Evolutionary conservation across 2,888 invertebrate genomes (phyloP).

Genomic region (Cephus sareptanus): DNA sequence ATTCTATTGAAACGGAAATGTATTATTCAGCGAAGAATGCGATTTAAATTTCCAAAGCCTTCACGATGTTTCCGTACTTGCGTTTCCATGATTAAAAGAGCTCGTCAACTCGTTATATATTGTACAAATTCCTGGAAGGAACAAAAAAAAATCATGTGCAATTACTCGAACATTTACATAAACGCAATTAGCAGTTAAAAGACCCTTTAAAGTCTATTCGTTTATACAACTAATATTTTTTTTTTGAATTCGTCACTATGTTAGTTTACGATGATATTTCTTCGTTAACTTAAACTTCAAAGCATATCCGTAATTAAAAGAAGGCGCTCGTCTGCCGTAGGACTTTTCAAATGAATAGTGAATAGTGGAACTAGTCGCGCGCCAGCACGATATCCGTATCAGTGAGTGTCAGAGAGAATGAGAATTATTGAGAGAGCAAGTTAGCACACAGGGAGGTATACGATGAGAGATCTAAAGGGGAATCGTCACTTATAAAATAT

Average conservation of each 20-base stretch:
- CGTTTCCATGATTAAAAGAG: neutral
- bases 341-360: neutral
- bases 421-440: slow-evolving; percentile 14
- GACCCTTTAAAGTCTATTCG: neutral
- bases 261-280: neutral
- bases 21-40: neutral
- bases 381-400: neutral
- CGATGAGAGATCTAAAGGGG: slow-evolving; percentile 1
- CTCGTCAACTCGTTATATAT: neutral
- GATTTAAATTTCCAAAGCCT: neutral
- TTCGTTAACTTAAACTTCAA: neutral
- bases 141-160: neutral
- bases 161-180: neutral
- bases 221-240: neutral
- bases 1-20: neutral
- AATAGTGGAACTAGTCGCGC: neutral
- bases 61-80: neutral
- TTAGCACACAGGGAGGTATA: neutral
- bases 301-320: neutral
- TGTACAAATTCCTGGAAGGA: neutral
- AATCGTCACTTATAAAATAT: slow-evolving; percentile 19
- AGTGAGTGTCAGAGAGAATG: neutral
- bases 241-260: neutral
- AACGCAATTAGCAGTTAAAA: neutral
- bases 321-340: neutral